Evolutionary conservation across 1,140 invertebrate species (phyloP), one percentile per base, ranked within the genome.

Genomic region (Diabrotica undecimpunctata): DNA sequence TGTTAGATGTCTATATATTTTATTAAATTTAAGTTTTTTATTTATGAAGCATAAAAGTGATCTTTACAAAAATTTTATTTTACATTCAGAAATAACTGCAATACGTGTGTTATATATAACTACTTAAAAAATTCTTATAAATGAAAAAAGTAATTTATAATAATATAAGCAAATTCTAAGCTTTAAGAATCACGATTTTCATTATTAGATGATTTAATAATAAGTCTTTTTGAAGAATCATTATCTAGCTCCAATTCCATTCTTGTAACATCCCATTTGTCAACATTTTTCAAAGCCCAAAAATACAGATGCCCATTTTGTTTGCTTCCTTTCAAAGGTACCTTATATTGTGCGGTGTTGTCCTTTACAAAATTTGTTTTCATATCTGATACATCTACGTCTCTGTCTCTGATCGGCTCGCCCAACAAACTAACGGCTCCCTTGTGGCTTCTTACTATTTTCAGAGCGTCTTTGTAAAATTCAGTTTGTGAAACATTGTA

Each of bases 341-440:
- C 78, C 76, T 83, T 77, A 77, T 87, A 86, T 67, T 83, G 79
- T 7, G 86, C 87, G 8, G 67, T 73, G 10, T 78, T 70, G 7
- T 76, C 80, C 70, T 85, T 80, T 64, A 80, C 81, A 66, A 72
- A 82, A 75, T 88, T 87, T 55, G 82, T 82, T 64, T 77, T 72
- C 6, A 62, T 66, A 68, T 87, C 81, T 2, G 76, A 79, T 46
- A 88, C 72, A 75, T 87, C 83, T 60, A 87, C 82, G 12, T 77
- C 79, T 14, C 78, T 81, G 46, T 85, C 85, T 74, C 83, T 85
- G 7, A 89, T 86, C 0, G 88, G 88, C 72, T 88, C 84, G 11
- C 88, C 88, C 50, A 89, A 73, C 52, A 86, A 77, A 52, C 81
- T 68, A 0, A 86, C 77, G 11, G 86, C 85, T 14, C 83, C 83